A percentile compares a stretch with the other conserved stretches of the same genome.
Conservation (phyloP, 1,140 invertebrate species). For the Drosophila aff. region DNA sequence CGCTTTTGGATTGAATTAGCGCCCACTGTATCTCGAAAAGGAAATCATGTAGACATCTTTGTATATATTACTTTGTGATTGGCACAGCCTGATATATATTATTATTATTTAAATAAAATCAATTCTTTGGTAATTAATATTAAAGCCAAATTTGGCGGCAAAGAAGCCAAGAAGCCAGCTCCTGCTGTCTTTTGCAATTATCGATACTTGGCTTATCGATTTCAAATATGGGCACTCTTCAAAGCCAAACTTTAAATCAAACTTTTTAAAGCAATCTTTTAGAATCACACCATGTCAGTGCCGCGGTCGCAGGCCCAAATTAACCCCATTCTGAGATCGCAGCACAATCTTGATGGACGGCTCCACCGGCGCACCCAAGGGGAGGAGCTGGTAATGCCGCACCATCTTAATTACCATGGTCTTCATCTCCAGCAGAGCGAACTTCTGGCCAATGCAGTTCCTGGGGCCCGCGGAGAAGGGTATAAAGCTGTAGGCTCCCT, state of each 20-base stretch:
- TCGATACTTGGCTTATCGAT: constrained; percentile 1
- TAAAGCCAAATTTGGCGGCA: neutral
- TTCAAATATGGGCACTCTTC: neutral
- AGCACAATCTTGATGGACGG: constrained; percentile 73
- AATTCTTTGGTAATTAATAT: constrained; percentile 1
- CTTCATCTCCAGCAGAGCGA: constrained; percentile 92
- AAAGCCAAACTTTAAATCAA: neutral
- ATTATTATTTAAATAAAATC: no score
- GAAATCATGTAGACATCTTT: no score
- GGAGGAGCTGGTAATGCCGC: constrained; percentile 76
- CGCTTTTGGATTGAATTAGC: neutral
- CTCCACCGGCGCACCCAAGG: constrained; percentile 58
- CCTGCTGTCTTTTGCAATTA: neutral
- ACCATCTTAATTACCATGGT: constrained; percentile 83
- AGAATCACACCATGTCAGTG: constrained; percentile 11
- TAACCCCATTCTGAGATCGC: constrained; percentile 63
- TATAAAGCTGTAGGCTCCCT: constrained; percentile 83
- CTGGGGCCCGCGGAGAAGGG: constrained; percentile 89
- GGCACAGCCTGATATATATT: neutral
- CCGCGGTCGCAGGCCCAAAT: constrained; percentile 55
- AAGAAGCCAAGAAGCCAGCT: neutral
- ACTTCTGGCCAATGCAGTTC: constrained; percentile 91
- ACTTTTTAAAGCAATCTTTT: no score
- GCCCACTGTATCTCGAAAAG: neutral
- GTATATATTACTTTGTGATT: neutral